These are phyloP conservation scores for Archilochus colubris DNA, from an alignment of 2,113 vertebrate genomes.

Conservation along the genomic window DNA sequence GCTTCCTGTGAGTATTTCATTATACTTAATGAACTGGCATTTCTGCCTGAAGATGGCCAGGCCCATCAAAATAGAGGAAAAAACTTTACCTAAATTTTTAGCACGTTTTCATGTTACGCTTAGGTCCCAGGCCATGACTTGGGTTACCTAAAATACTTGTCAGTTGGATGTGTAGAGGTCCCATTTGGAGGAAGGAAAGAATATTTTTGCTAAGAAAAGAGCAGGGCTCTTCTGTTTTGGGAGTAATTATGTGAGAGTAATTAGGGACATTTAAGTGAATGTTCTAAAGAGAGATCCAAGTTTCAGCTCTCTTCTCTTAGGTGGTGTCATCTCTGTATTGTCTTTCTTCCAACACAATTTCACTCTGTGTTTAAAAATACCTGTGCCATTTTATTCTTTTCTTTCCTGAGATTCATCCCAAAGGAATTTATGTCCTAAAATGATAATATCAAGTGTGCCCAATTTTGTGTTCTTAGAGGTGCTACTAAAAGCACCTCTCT, in stretches of 20 bases:
- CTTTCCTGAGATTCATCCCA: neutral
- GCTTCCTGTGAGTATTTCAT: neutral
- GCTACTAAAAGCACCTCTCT: slow-evolving; percentile 13
- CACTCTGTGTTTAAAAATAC: neutral
- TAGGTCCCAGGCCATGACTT: neutral
- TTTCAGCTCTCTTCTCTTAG: neutral
- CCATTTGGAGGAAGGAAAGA: neutral
- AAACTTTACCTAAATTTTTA: neutral
- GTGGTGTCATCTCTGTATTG: neutral
- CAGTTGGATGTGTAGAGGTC: neutral
- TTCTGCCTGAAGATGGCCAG: neutral
- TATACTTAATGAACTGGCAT: neutral
- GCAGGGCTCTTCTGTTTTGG: neutral
- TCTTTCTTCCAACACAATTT: neutral
- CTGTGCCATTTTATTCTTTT: neutral
- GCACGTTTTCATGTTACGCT: neutral
- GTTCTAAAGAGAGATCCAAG: neutral
- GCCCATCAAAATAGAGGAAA: neutral
- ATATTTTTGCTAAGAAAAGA: neutral
- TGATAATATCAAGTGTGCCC: neutral
- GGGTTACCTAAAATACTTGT: neutral
- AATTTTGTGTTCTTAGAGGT: slow-evolving; percentile 17
- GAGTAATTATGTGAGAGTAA: neutral
- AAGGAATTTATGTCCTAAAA: slow-evolving; percentile 14
- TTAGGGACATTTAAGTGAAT: neutral